Conservation (phyloP, 2,888 invertebrate genomes). For the Capitulum mitella region DNA sequence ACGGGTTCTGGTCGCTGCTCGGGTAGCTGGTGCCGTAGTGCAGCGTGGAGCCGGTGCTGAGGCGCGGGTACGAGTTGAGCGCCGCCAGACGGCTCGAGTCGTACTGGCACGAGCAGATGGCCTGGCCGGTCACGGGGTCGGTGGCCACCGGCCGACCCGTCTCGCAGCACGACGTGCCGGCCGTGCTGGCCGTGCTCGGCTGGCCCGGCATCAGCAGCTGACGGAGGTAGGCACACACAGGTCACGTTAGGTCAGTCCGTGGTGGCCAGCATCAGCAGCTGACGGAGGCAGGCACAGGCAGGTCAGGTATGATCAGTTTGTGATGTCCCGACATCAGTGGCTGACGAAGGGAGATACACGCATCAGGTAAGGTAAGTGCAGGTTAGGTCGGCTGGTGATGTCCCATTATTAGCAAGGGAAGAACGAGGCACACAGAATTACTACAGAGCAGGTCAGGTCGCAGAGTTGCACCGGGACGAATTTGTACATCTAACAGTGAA, state of each 20-base stretch:
- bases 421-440: too few relatives aligned
- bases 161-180: slow-evolving; percentile 63
- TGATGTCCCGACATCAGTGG: slow-evolving; percentile 3
- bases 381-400: too few relatives aligned
- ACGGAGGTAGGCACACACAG: neutral
- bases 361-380: too few relatives aligned
- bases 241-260: too few relatives aligned
- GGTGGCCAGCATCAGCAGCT: slow-evolving; percentile 16
- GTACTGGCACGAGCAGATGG: slow-evolving; percentile 90
- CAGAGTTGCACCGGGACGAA: too few relatives aligned
- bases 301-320: too few relatives aligned
- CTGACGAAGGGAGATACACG: neutral
- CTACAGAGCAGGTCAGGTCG: too few relatives aligned
- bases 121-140: slow-evolving; percentile 85
- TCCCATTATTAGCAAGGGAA: too few relatives aligned
- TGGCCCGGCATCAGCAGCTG: slow-evolving; percentile 19
- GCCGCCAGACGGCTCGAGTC: slow-evolving; percentile 52
- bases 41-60: slow-evolving; percentile 41
- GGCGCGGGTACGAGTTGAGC: slow-evolving; percentile 70
- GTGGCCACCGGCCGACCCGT: slow-evolving; percentile 85
- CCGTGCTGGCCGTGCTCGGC: neutral
- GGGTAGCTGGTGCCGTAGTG: slow-evolving; percentile 69
- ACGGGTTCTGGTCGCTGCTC: slow-evolving; percentile 84
- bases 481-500: too few relatives aligned
- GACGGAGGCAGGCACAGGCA: neutral